Evolutionary conservation across 2,113 vertebrate genomes (phyloP), one percentile per base, ranked within the genome.

Genomic region (Chaetodon trifascialis): DNA sequence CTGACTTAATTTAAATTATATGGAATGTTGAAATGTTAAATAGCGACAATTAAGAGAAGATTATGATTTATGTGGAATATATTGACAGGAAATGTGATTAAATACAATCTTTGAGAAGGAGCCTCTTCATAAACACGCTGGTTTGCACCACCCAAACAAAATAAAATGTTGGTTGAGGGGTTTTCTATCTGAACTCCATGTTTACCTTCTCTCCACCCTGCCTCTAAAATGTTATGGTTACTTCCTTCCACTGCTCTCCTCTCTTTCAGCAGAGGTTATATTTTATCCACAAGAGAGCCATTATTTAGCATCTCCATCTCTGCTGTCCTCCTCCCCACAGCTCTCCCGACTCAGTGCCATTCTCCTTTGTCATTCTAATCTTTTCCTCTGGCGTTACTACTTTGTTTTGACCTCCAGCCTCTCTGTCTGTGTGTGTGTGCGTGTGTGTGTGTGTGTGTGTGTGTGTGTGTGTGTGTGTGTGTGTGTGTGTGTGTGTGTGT

Each of bases 341-440:
- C 76, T 75, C 83, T 70, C 73, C 58, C 25, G 40, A 88, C 80
- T 86, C 82, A 67, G 58, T 82, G 91, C 91, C 88, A 86, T 80
- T 92, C 88, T 88, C 88, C 76, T 92, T 92, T 88, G 87, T 93
- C 91, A 93, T 91, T 90, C 76, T 92, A 92, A 91, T 92, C 88
- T 91, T 84, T 78, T 88, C 89, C 85, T 90, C 85, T 73, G 79
- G 81, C 86, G 51, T 86, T 80, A 71, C 76, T 86, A 88, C 84
- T 91, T 87, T 87, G 86, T 91, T 89, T 80, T 92, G 87, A 91
- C 92, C 91, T 91, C 89, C 55, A 79, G 84, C 68, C 78, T 56
- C 44, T 7, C 23, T 16, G 69, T 40, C 44, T 59, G n/a, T 55
- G 36, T n/a, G n/a, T n/a, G n/a, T n/a, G n/a, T n/a, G n/a, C n/a